Base-by-base conservation (phyloP, 1,140 invertebrate species). In the Ectropis grisescens region DNA sequence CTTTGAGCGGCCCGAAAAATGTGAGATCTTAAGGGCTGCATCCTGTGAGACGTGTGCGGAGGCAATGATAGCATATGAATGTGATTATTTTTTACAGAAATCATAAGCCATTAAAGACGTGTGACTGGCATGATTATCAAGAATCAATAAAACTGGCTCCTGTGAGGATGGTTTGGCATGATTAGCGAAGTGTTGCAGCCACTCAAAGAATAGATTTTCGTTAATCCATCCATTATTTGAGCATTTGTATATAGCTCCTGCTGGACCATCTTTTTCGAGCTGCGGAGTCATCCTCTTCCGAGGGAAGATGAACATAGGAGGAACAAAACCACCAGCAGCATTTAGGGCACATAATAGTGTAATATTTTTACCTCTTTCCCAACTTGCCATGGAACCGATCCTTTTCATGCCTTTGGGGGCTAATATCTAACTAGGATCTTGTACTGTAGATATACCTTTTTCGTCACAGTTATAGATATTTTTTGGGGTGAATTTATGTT, bases 381-480 rank as follows among this genome's bases (percentile, higher is more conserved):
- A 64, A 29, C 66, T 75, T 8, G 70, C 78, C 2, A 69, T 47
- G 33, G 59, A 57, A 27, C 62, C 52, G 8, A 83, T 41, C 37
- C 53, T 55, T 46, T 64, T 64, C 12, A 32, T 31, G 11, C 67
- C 66, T 32, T 42, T 69, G 6, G 27, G 38, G n/a, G 65, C 69
- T 22, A 83, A 11, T 23, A 82, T 46, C 49, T 62, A 59, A 33
- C 35, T 38, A 2, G 76, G 52, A 25, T 66, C 67, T 42, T 82
- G 71, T 6, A 83, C 80, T 13, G 78, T 83, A 8, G 64, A 82
- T 2, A 67, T 53, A 1, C 53, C 70, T 10, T 65, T 82, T 51
- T 82, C 76, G 44, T 81, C 75, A 10, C 75, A 26, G 42, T 83
- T 83, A 38, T 40, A 84, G 16, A 82, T 60, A 19, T 42, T 41